phyloP scores from a whole-genome alignment of 2,888 invertebrate genomes.

The Leptarthrus brevirostris region DNA sequence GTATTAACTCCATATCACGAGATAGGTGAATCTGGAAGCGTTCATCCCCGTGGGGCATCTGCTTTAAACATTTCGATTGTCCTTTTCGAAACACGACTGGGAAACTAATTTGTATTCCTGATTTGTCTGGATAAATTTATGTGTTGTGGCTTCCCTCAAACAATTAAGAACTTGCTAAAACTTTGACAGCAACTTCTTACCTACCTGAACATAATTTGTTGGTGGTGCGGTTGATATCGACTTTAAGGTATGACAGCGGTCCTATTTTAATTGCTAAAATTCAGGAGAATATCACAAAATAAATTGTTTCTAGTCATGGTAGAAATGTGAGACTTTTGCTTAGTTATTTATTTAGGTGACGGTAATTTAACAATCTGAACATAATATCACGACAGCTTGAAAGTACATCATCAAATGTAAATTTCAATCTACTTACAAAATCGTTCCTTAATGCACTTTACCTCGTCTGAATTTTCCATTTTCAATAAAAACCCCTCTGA shows the following conservation, averaged over 20 bases:
- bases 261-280: conserved; percentile 33
- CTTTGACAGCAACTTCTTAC: conserved; percentile 47
- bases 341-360: too few relatives aligned
- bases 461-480: not conserved
- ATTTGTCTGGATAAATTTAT: conserved; percentile 49
- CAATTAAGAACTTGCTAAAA: conserved; percentile 47
- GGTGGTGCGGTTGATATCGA: conserved; percentile 38
- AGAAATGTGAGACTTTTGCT: too few relatives aligned
- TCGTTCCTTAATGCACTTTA: conserved; percentile 30
- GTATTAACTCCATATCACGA: conserved; percentile 36
- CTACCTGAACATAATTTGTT: conserved; percentile 23
- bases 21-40: conserved; percentile 8
- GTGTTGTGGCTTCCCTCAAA: conserved; percentile 48
- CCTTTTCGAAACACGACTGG: conserved; percentile 38
- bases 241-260: conserved; percentile 32
- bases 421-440: conserved; percentile 3
- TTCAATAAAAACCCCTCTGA: not conserved
- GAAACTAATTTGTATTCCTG: conserved; percentile 49
- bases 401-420: not conserved
- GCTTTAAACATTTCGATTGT: conserved; percentile 47
- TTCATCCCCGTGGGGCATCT: conserved; percentile 40
- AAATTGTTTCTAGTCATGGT: not conserved
- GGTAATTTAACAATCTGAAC: too few relatives aligned
- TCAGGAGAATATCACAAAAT: not conserved
- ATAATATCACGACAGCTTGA: too few relatives aligned